Conservation (phyloP, 2,797 vertebrate species). For the Sylvilagus floridanus region DNA sequence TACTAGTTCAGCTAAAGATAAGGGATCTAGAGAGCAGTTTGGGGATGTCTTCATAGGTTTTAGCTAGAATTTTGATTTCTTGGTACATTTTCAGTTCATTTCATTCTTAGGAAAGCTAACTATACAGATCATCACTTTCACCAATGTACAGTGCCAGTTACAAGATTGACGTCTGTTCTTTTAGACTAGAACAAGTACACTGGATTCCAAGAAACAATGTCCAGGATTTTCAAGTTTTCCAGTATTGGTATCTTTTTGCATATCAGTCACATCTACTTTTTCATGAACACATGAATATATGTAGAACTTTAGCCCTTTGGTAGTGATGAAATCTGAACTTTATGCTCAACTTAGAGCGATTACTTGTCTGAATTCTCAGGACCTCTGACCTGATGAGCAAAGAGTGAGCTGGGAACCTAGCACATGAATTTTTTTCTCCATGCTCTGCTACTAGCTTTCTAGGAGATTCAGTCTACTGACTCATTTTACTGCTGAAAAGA, state of each 20-base stretch:
- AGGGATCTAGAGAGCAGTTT: not conserved
- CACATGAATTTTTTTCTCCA: not conserved
- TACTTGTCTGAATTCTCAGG: not conserved
- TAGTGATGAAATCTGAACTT: not conserved
- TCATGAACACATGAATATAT: not conserved
- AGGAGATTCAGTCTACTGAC: not conserved
- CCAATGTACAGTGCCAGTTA: slow-evolving; percentile 16
- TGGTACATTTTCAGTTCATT: slow-evolving; percentile 18
- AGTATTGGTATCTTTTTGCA: not conserved
- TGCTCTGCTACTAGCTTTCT: not conserved
- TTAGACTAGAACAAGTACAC: slow-evolving; percentile 55
- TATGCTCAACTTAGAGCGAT: not conserved
- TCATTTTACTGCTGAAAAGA: not conserved
- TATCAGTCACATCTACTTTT: not conserved
- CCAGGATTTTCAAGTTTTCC: slow-evolving; percentile 54
- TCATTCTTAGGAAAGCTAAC: slow-evolving; percentile 54
- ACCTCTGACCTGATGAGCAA: not conserved
- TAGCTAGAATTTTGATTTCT: slow-evolving; percentile 65
- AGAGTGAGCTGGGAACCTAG: not conserved
- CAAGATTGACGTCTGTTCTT: slow-evolving; percentile 69
- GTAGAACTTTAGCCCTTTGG: not conserved
- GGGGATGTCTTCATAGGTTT: not conserved
- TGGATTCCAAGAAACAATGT: slow-evolving; percentile 68
- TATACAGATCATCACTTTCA: slow-evolving; percentile 13
- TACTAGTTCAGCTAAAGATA: slow-evolving; percentile 35